Evolutionary conservation across 2,113 vertebrate genomes (phyloP), one percentile per base, ranked within the genome.

Genomic region (Sapayoa aenigma): DNA sequence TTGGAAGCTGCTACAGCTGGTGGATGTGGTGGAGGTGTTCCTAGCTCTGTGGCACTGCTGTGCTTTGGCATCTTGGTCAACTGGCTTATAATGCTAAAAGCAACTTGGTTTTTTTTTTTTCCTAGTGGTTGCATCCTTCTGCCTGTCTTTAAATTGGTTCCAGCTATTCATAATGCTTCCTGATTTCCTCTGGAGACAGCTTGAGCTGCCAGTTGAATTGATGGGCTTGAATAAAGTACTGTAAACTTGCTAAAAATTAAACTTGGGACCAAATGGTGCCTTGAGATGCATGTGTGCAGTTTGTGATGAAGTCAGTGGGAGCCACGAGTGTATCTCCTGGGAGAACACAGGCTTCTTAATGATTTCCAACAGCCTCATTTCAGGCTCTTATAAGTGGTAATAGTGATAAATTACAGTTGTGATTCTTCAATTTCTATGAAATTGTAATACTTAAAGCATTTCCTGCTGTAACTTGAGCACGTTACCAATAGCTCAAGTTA

Each of bases 141-240:
- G 50, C 84, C 65, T 90, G 5, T 95, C 71, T 94, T 91, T 82
- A 93, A 91, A 87, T 72, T 52, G 67, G 31, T 75, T 89, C 72
- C 73, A 89, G 75, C 85, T 94, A 78, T 95, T 92, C 86, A 93
- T 94, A 92, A 90, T 19, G 11, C 80, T 97, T 91, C 59, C 85
- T 94, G 47, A 53, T 81, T 93, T 84, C 90, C 92, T 86, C 86
- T 90, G 83, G 92, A 95, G 95, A 93, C 93, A 95, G 85, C 90
- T 96, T 93, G 90, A 93, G 94, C 93, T 97, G 93, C 94, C 93
- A 91, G 73, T 88, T 92, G 88, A 90, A 86, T 92, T 89, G 96
- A 94, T 93, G 73, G n/a, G 92, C 90, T 96, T 81, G 80, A 93
- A 78, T 93, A 96, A 92, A 3, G 0, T 94, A 68, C 85, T 90